Percentiles rank a stretch among this genome's conserved stretches.
These are phyloP conservation scores for Pitangus sulphuratus DNA, from an alignment of 2,797 vertebrate genomes.

Conservation along the genomic window DNA sequence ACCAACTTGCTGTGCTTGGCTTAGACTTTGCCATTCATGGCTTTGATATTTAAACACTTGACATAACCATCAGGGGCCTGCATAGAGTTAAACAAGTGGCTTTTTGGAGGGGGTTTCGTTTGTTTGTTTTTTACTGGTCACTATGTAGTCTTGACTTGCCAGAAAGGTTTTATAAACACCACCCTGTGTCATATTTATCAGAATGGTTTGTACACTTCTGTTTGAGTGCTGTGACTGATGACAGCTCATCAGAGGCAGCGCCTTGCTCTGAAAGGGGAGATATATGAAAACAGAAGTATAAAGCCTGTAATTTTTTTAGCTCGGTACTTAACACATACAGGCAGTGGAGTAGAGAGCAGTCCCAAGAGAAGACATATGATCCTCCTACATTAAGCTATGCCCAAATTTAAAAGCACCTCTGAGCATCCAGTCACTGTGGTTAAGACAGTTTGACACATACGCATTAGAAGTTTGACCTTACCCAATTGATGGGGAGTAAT, in stretches of 20 bases:
- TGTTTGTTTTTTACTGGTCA: neutral
- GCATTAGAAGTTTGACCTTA: neutral
- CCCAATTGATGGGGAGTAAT: neutral
- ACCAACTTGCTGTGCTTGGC: neutral
- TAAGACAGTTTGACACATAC: neutral
- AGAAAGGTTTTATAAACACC: neutral
- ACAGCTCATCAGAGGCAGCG: neutral
- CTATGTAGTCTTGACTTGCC: neutral
- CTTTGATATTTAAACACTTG: neutral
- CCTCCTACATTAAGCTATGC: neutral
- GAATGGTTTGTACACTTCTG: neutral
- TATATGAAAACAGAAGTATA: neutral
- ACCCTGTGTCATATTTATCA: neutral
- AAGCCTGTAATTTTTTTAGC: constrained; percentile 24
- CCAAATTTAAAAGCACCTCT: neutral
- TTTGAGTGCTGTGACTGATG: neutral
- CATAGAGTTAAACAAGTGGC: neutral
- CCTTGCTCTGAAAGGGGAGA: neutral
- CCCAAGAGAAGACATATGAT: neutral
- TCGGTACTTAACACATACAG: neutral
- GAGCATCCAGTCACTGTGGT: neutral
- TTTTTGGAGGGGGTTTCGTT: neutral
- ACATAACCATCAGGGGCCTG: neutral
- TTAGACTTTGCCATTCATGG: neutral
- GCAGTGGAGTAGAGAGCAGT: neutral